Conservation (phyloP, 2,113 vertebrate genomes). For the Egretta garzetta region DNA sequence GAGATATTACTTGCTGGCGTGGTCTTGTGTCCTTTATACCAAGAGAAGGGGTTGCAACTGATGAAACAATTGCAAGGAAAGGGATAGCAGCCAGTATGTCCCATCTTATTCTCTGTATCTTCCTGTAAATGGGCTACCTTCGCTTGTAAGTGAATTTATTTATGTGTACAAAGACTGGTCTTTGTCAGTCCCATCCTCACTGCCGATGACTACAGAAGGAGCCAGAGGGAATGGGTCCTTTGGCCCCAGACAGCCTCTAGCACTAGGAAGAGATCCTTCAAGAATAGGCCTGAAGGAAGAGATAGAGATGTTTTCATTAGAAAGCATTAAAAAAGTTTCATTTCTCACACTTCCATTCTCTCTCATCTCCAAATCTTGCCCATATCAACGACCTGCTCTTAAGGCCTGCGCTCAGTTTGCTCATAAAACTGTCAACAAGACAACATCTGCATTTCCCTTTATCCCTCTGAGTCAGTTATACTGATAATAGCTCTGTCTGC, state of each 20-base stretch:
- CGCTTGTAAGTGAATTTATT: neutral
- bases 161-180: neutral
- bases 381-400: neutral
- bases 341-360: neutral
- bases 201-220: neutral
- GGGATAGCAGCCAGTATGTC: neutral
- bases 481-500: neutral
- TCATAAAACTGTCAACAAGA: neutral
- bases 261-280: neutral
- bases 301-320: neutral
- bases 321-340: neutral
- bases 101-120: neutral
- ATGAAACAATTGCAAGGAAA: neutral
- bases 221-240: neutral
- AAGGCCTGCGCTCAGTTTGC: neutral
- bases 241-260: neutral
- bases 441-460: neutral
- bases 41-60: neutral
- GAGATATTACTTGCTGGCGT: neutral
- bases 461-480: neutral
- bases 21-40: neutral
- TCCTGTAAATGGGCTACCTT: neutral
- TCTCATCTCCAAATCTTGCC: neutral
- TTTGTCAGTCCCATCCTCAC: neutral
- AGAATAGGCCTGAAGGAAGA: neutral